These are phyloP conservation scores for Apoderus coryli DNA, from an alignment of 2,888 invertebrate species.

Conservation along the genomic window DNA sequence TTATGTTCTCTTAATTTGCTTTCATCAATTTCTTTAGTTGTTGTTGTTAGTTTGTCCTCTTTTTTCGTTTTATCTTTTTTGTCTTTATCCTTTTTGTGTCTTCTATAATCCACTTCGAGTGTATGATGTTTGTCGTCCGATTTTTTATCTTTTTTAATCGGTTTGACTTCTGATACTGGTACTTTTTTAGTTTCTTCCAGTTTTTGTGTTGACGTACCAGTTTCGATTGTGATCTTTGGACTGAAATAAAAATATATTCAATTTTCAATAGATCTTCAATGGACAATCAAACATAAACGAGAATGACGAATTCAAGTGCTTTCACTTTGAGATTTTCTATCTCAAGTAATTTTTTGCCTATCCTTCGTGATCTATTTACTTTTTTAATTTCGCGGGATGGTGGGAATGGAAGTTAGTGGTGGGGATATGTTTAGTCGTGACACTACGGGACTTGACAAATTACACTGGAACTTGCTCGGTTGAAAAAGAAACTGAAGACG, in stretches of 20 bases:
- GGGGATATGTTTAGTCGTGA: no score
- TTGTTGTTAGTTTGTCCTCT: conserved; percentile 2
- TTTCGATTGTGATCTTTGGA: conserved; percentile 32
- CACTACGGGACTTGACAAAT: no score
- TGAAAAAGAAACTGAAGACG: no score
- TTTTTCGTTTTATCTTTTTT: conserved; percentile 14
- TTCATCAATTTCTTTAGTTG: conserved; percentile 9
- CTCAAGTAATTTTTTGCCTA: no score
- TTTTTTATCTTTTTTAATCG: conserved; percentile 28
- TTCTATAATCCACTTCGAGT: conserved; percentile 25
- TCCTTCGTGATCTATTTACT: no score
- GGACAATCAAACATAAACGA: no score
- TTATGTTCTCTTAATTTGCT: conserved; percentile 12
- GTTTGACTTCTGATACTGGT: conserved; percentile 24
- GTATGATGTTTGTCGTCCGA: conserved; percentile 23
- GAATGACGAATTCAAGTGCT: no score
- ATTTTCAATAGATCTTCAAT: no score
- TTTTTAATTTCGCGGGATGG: no score
- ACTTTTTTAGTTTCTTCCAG: conserved; percentile 22
- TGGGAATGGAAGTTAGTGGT: no score
- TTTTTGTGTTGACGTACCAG: conserved; percentile 24
- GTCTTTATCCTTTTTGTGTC: conserved; percentile 21
- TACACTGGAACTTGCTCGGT: no score
- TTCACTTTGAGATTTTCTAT: no score
- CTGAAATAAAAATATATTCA: conserved; percentile 20